Base-by-base conservation (phyloP, 2,888 invertebrate genomes). In the Sphecodes monilicornis region DNA sequence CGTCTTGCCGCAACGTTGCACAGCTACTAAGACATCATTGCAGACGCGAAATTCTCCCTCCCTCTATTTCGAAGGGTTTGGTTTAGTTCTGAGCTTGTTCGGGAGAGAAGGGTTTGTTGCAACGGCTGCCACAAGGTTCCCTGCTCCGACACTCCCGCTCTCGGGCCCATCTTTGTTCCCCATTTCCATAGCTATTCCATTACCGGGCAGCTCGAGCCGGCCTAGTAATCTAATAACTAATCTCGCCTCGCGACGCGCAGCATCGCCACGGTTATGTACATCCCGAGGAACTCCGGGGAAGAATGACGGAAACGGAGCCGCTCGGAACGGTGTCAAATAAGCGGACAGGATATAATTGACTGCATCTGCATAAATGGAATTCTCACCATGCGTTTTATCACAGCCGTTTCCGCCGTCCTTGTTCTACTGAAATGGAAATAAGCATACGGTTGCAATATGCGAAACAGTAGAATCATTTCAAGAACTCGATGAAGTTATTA, bases 201-300 rank as follows among this genome's bases (percentile, higher is more conserved):
- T 90, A 90, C 75, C 76, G 73, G 77, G 16, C 18, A 22, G 70
- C 78, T 88, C 85, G 57, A 26, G 26, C 26, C 57, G 26, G 26
- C 57, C 57, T 60, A 86, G 88, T 86, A 89, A 90, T 90, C 90
- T 89, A 91, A 91, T 91, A 92, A 91, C 88, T 92, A 91, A 92
- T 92, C 69, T 73, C 77, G 66, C n/a, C 78, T 16, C 64, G 76
- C 69, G 80, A 22, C 82, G 60, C 69, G 39, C 54, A 11, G 11
- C 54, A n/a, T 57, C 54, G 54, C n/a, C 26, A 57, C 54, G 54
- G 50, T 50, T 50, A 22, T 4, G 54, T 26, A 26, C 54, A 26
- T 57, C 11, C n/a, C 54, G n/a, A 72, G 69, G 26, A 26, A 66
- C 29, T 72, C 64, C 66, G 64, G 64, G 64, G 29, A 54, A 57